Evolutionary conservation across 2,888 invertebrate species (phyloP).

Genomic region (Cyaniris semiargus): DNA sequence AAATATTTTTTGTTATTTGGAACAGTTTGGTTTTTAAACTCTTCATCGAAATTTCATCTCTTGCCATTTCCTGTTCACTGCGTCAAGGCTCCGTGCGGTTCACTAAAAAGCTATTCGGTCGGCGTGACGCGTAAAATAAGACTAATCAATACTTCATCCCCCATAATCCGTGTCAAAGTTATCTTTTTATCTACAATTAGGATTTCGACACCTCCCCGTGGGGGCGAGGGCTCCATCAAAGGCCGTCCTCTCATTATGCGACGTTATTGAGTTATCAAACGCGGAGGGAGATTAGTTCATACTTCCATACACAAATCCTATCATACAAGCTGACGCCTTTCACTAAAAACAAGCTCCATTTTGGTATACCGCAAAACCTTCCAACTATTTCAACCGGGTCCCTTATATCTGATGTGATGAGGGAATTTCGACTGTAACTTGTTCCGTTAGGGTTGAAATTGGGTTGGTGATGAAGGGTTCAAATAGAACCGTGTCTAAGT

Average conservation of each 20-base stretch:
- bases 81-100: not conserved
- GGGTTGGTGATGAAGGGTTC: not conserved
- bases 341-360: constrained; percentile 74
- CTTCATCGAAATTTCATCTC: constrained; percentile 39
- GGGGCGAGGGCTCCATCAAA: constrained; percentile 61
- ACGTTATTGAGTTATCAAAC: constrained; percentile 79
- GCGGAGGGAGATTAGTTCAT: constrained; percentile 78
- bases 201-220: constrained; percentile 74
- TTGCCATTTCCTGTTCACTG: not conserved
- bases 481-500: constrained; percentile 51
- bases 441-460: constrained; percentile 40
- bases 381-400: constrained; percentile 47
- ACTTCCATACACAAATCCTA: constrained; percentile 80
- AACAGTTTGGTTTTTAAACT: not conserved
- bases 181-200: constrained; percentile 81
- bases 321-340: constrained; percentile 81
- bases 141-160: constrained; percentile 44
- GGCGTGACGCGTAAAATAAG: constrained; percentile 37
- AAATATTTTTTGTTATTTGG: not conserved
- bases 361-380: constrained; percentile 71
- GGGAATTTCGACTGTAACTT: constrained; percentile 44
- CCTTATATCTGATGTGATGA: constrained; percentile 39
- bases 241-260: constrained; percentile 75
- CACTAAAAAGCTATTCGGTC: constrained; percentile 10
- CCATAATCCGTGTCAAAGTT: constrained; percentile 60